Percentiles rank a stretch among this genome's conserved stretches.
phyloP scores from a whole-genome alignment of 92 coral and sea anemone species.

The Phymanthus crucifer region DNA sequence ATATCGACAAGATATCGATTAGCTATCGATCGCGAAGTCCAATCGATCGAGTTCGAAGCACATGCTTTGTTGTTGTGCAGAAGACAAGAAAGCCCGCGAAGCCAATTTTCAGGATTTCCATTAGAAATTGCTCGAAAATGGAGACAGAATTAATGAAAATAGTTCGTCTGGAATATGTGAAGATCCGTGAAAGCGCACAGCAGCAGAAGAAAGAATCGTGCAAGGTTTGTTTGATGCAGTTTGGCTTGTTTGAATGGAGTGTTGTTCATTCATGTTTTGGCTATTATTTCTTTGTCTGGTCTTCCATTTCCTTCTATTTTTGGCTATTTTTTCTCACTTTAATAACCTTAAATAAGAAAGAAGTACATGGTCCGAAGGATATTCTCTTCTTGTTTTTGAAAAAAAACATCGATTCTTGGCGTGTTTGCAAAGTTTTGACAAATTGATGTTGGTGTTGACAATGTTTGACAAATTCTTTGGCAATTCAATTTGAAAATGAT shows the following conservation, averaged over 20 bases:
- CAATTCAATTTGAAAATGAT: no score
- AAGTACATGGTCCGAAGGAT: no score
- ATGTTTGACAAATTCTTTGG: no score
- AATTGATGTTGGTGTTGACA: no score
- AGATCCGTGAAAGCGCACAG: slow-evolving; percentile 69
- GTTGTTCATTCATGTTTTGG: not conserved
- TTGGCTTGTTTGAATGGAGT: not conserved
- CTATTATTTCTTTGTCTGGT: not conserved
- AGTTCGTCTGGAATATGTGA: slow-evolving; percentile 81
- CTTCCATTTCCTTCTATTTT: not conserved
- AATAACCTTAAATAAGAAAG: no score
- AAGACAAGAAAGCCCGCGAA: slow-evolving; percentile 30
- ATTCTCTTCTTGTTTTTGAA: no score
- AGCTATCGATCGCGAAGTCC: slow-evolving; percentile 8
- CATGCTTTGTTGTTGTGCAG: slow-evolving; percentile 42
- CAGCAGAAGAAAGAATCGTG: slow-evolving; percentile 70
- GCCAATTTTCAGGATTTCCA: not conserved
- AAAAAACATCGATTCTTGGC: no score
- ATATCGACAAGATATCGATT: slow-evolving; percentile 15
- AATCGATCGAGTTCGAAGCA: slow-evolving; percentile 20
- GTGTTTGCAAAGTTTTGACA: no score
- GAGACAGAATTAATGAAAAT: slow-evolving; percentile 71
- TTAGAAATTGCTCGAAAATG: slow-evolving; percentile 30
- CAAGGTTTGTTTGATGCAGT: slow-evolving; percentile 56
- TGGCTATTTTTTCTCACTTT: not conserved